phyloP scores from a whole-genome alignment of 37 sponge, comb jelly and placozoan genomes.

The Spongilla lacustris region DNA sequence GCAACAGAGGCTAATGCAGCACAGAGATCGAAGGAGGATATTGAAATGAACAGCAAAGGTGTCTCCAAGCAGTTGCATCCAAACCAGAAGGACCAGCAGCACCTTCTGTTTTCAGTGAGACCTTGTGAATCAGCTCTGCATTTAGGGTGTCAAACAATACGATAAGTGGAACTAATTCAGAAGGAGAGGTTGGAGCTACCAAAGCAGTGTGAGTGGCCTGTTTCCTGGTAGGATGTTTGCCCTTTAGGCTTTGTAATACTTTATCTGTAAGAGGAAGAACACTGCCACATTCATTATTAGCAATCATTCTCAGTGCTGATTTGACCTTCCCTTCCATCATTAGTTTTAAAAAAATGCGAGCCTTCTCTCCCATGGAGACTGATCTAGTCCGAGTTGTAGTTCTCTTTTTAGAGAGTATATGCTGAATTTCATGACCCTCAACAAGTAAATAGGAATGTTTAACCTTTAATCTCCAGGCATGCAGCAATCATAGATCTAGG shows the following conservation, averaged over 20 bases:
- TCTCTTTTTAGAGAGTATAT: too few species aligned
- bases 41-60: slow-evolving; percentile 48
- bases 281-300: background rate
- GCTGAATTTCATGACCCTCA: too few species aligned
- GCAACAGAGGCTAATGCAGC: slow-evolving; percentile 36
- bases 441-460: too few species aligned
- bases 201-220: background rate
- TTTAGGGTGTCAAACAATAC: slow-evolving; percentile 22
- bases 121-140: slow-evolving; percentile 17
- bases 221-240: slow-evolving; percentile 5
- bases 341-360: slow-evolving; percentile 31
- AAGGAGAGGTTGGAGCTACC: background rate
- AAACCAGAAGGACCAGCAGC: slow-evolving; percentile 57
- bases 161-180: background rate
- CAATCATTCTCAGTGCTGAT: slow-evolving; percentile 16
- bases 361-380: background rate
- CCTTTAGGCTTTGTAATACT: background rate
- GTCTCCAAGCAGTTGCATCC: slow-evolving; percentile 33
- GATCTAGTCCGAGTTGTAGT: too few species aligned
- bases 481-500: too few species aligned
- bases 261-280: slow-evolving; percentile 6
- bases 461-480: too few species aligned
- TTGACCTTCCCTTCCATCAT: slow-evolving; percentile 46
- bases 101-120: slow-evolving; percentile 22
- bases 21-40: slow-evolving; percentile 41